These are phyloP conservation scores for Microcebus jonahi DNA, from an alignment of 2,113 vertebrate species.

Conservation along the genomic window DNA sequence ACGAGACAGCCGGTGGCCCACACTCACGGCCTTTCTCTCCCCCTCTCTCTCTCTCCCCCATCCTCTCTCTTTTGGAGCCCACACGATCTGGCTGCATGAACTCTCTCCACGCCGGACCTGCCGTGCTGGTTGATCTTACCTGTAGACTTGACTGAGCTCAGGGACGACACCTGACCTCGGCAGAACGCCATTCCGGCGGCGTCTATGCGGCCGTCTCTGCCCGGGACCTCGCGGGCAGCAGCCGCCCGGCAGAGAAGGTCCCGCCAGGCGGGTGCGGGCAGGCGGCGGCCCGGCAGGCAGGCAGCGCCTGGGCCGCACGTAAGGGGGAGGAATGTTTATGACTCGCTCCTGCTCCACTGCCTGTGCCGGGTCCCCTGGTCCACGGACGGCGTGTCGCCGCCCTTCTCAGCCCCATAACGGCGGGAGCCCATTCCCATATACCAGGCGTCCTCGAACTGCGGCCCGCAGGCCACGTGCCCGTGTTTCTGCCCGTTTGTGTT, in stretches of 20 bases:
- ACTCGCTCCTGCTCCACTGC: neutral
- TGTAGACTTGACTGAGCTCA: neutral
- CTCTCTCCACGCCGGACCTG: neutral
- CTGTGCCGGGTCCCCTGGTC: neutral
- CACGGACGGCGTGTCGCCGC: neutral
- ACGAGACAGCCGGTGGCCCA: neutral
- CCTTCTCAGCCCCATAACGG: neutral
- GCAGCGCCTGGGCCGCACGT: too few relatives aligned
- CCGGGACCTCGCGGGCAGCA: neutral
- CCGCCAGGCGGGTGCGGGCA: neutral
- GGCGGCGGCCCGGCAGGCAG: neutral
- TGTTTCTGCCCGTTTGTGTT: too few relatives aligned
- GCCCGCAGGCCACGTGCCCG: too few relatives aligned
- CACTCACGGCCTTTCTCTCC: neutral
- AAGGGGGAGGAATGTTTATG: neutral
- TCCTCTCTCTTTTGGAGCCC: neutral
- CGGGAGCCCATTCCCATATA: neutral
- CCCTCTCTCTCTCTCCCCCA: too few relatives aligned
- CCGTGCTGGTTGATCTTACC: neutral
- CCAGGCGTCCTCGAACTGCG: too few relatives aligned
- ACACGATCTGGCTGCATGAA: fast-evolving
- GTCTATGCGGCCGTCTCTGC: neutral
- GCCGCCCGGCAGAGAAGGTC: neutral
- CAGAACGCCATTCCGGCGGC: neutral
- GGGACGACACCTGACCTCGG: neutral